Percentiles rank a stretch among this genome's conserved stretches.
phyloP scores from a whole-genome alignment of 2,888 invertebrate genomes.

The Diarsia brunnea region DNA sequence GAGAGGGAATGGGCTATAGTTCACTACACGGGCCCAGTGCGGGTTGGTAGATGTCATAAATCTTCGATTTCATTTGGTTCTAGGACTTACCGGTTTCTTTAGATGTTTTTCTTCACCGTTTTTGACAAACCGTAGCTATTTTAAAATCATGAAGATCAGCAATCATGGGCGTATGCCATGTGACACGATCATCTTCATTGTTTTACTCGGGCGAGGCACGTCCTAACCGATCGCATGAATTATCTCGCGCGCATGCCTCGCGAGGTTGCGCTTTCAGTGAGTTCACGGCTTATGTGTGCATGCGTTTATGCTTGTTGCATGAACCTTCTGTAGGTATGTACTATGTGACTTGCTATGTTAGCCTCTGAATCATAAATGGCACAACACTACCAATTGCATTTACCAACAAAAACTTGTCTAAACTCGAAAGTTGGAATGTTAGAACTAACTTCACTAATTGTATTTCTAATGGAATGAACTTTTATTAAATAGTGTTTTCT shows the following conservation, averaged over 20 bases:
- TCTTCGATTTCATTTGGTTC: too few relatives aligned
- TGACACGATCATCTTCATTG: too few relatives aligned
- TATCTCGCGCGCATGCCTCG: too few relatives aligned
- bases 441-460: constrained; percentile 58
- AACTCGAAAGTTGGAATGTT: constrained; percentile 59
- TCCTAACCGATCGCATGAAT: too few relatives aligned
- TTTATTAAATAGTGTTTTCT: constrained; percentile 60
- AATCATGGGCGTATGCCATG: too few relatives aligned
- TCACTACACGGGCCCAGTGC: too few relatives aligned
- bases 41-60: too few relatives aligned
- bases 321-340: not conserved
- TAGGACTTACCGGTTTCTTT: too few relatives aligned
- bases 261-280: not conserved
- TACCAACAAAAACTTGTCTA: constrained; percentile 59
- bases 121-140: not conserved
- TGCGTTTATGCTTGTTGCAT: not conserved
- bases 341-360: not conserved
- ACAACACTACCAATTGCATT: constrained; percentile 63
- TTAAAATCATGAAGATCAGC: not conserved
- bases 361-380: constrained; percentile 63
- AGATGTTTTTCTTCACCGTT: too few relatives aligned
- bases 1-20: too few relatives aligned
- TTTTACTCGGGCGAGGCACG: too few relatives aligned
- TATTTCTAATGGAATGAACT: constrained; percentile 62
- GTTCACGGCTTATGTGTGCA: not conserved